Percentiles rank a stretch among this genome's conserved stretches.
Conservation (phyloP, 2,888 invertebrate species). For the Muschampia plurimacula region DNA sequence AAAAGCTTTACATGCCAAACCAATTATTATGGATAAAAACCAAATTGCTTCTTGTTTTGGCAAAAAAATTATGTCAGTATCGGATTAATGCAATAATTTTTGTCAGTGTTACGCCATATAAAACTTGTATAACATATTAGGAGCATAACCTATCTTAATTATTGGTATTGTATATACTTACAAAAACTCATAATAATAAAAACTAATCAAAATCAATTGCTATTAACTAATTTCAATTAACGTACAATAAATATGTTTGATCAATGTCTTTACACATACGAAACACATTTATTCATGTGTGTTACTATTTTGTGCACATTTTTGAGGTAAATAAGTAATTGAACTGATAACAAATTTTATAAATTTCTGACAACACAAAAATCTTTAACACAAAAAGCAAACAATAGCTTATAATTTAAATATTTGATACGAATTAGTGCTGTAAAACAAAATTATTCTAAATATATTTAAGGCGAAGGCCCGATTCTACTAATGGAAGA, state of each 20-base stretch:
- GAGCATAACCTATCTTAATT: not conserved
- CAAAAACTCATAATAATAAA: not conserved
- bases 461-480: not conserved
- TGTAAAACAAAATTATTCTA: not conserved
- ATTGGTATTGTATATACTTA: not conserved
- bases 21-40: no score
- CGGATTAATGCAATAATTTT: no score
- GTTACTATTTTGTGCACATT: not conserved
- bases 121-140: not conserved
- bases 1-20: no score
- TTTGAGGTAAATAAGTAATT: not conserved
- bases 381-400: not conserved
- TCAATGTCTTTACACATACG: not conserved
- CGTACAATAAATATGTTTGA: not conserved
- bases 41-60: no score
- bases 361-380: not conserved
- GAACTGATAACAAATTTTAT: not conserved
- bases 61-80: no score
- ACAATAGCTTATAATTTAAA: not conserved
- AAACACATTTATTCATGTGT: not conserved
- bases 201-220: not conserved
- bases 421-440: not conserved
- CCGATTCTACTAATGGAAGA: not conserved
- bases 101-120: no score
- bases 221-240: not conserved